Percentiles rank a stretch among this genome's conserved stretches.
phyloP scores from a whole-genome alignment of 37 sponge, comb jelly and placozoan genomes.

The Ianthella basta region DNA sequence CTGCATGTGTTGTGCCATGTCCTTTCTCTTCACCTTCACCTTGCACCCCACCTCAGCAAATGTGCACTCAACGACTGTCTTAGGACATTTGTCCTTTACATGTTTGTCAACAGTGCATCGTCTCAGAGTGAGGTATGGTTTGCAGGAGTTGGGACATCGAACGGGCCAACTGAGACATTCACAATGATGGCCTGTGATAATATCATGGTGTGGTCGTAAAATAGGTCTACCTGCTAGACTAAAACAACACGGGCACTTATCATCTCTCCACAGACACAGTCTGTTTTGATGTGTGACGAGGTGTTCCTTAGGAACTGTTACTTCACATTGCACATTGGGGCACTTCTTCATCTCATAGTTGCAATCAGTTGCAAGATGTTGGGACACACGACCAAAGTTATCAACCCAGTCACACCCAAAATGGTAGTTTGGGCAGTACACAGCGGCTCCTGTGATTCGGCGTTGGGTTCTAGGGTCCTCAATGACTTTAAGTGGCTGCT shows the following conservation, averaged over 20 bases:
- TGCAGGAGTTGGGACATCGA: slow-evolving; percentile 7
- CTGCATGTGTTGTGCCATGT: background rate
- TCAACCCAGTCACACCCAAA: slow-evolving; percentile 14
- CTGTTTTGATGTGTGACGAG: too few relatives aligned
- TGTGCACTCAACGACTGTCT: background rate
- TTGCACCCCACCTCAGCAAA: slow-evolving; percentile 10
- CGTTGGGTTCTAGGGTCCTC: background rate
- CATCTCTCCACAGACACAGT: too few relatives aligned
- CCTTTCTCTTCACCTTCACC: background rate
- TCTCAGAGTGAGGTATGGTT: background rate
- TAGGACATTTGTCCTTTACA: background rate
- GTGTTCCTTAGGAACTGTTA: too few relatives aligned
- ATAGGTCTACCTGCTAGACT: too few relatives aligned
- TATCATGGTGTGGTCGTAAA: background rate
- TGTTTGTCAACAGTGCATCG: background rate
- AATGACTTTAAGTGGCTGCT: background rate
- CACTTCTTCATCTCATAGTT: too few relatives aligned
- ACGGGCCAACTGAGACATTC: slow-evolving; percentile 6
- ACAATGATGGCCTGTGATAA: background rate
- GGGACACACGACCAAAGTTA: background rate
- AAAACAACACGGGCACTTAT: too few relatives aligned
- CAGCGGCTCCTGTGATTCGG: background rate
- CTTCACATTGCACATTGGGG: too few relatives aligned
- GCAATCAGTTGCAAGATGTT: too few relatives aligned
- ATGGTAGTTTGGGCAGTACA: background rate